A percentile compares a stretch with the other conserved stretches of the same genome.
These are phyloP conservation scores for Protobothrops flavoviridis DNA, from an alignment of 2,113 vertebrate species.

Conservation along the genomic window DNA sequence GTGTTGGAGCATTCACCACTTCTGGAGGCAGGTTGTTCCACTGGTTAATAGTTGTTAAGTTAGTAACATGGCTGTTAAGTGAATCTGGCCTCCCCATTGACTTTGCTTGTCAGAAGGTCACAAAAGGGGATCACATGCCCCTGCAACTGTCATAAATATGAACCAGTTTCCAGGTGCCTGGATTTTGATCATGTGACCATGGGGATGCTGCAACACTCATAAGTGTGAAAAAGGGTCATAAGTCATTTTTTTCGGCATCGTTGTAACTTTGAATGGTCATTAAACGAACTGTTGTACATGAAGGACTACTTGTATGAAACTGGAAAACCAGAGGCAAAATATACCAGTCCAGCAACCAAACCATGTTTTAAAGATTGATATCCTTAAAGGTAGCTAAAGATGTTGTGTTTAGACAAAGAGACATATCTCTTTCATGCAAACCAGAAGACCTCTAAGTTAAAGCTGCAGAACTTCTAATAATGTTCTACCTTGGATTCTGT, in stretches of 20 bases:
- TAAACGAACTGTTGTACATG: neutral
- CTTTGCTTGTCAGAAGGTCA: neutral
- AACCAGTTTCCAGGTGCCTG: neutral
- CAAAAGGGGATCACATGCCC: neutral
- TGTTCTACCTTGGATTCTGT: neutral
- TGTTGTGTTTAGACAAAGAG: neutral
- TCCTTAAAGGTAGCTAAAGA: neutral
- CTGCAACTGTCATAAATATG: neutral
- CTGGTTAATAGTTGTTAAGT: neutral
- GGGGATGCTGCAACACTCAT: neutral
- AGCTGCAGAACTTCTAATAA: neutral
- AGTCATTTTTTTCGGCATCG: neutral
- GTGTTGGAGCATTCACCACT: too few species aligned
- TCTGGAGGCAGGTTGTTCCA: too few species aligned
- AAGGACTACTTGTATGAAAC: neutral
- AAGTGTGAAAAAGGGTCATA: neutral
- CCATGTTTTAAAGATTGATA: neutral
- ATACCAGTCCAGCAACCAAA: neutral
- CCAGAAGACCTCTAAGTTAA: neutral
- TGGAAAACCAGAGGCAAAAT: neutral
- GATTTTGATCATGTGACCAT: neutral
- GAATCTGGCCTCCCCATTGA: neutral
- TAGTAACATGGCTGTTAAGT: neutral
- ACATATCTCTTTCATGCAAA: neutral
- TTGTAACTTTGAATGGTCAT: neutral